Percentiles rank a stretch among this genome's conserved stretches.
Evolutionary conservation across 2,888 invertebrate species (phyloP).

Genomic region (Parascotia fuliginaria): DNA sequence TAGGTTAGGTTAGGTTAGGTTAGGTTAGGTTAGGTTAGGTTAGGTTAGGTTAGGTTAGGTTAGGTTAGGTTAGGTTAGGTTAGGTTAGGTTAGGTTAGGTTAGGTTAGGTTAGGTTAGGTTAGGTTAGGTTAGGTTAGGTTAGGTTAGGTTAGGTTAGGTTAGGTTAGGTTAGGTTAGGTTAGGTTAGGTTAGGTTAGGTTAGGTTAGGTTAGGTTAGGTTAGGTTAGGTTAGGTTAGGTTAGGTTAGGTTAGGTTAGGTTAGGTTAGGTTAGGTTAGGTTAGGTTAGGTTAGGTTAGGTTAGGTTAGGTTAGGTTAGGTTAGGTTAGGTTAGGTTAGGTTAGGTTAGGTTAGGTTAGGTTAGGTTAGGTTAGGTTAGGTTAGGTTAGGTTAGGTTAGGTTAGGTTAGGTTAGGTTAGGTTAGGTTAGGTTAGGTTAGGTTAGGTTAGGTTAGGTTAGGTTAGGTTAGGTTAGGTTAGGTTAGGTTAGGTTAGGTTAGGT

Average conservation of each 20-base stretch:
- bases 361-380: slow-evolving; percentile 23
- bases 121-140: slow-evolving; percentile 2
- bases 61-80: slow-evolving; percentile 29
- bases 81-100: slow-evolving; percentile 16
- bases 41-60: slow-evolving; percentile 29
- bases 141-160: slow-evolving; percentile 10
- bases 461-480: slow-evolving; percentile 20
- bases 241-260: slow-evolving; percentile 27
- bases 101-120: slow-evolving; percentile 30
- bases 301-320: slow-evolving; percentile 24
- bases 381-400: slow-evolving; percentile 24
- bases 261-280: slow-evolving; percentile 19
- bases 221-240: slow-evolving; percentile 26
- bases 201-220: slow-evolving; percentile 30
- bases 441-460: slow-evolving; percentile 17
- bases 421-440: slow-evolving; percentile 19
- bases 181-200: slow-evolving; percentile 32
- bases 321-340: slow-evolving; percentile 27
- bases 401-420: slow-evolving; percentile 28
- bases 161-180: slow-evolving; percentile 12
- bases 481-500: slow-evolving; percentile 16
- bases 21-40: slow-evolving; percentile 26
- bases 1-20: slow-evolving; percentile 26
- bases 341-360: slow-evolving; percentile 28
- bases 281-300: slow-evolving; percentile 27